Base-by-base conservation (phyloP, 2,888 invertebrate genomes). In the Hipparchia semele region DNA sequence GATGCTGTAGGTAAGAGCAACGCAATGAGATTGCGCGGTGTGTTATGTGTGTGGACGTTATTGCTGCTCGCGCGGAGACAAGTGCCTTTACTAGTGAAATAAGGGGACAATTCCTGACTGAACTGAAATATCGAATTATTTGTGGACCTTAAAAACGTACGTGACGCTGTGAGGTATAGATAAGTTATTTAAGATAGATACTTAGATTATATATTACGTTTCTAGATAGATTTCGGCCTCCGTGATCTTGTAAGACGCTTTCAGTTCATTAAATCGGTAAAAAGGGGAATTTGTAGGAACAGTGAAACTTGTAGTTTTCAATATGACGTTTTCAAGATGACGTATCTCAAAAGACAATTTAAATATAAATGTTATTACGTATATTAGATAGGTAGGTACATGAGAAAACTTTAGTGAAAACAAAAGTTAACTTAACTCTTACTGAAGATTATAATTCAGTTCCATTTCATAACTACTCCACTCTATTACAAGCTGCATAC, bases 1-100 rank as follows among this genome's bases (percentile, higher is more conserved):
- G 91, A 90, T 82, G 91, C 90, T 67, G 89, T 87, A 6, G 84
- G 89, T 1, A 86, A 84, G 78, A 86, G 84, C 76, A 82, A 81
- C 76, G 82, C 85, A n/a, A 76, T 78, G 60, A 83, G 82, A 66
- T 78, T 85, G 74, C 81, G 81, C 54, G 72, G 82, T 56, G 85
- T 87, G 67, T 75, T 86, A 39, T 77, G 80, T 70, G 68, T 87
- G 58, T 91, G 89, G 89, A 89, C 89, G 80, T 84, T 90, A 56
- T 77, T 87, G 46, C 76, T 88, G 51, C 79, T 90, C 65, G 77
- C 84, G 73, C 80, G 82, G 78, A 86, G 81, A 84, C 83, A 85
- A 88, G 92, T 91, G 91, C 91, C 91, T 90, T 90, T 83, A 67
- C 75, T 80, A 80, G 79, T 78, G 73, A 79, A 78, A 75, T 80